Conservation (phyloP, 2,113 vertebrate genomes). For the Anhinga rufa region DNA sequence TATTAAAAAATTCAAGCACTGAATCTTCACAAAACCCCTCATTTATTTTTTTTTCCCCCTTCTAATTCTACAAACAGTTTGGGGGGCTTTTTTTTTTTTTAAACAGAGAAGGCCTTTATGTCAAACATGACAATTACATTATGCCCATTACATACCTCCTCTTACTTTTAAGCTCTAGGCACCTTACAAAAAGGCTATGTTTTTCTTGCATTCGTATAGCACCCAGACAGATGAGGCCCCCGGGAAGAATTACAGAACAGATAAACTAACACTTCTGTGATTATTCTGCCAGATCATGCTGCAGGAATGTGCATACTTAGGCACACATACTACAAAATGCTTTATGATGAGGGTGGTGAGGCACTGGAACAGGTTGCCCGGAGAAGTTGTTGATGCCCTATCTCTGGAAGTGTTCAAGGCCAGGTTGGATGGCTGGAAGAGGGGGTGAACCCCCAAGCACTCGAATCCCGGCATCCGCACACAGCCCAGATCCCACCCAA, state of each 20-base stretch:
- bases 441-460: not conserved
- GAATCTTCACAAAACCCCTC: not conserved
- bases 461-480: rapidly evolving
- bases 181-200: not conserved
- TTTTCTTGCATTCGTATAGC: not conserved
- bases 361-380: not conserved
- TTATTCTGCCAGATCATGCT: not conserved
- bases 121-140: not conserved
- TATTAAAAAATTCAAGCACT: not conserved
- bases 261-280: not conserved
- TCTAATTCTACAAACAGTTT: not conserved
- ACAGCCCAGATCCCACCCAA: not conserved
- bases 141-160: not conserved
- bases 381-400: not conserved
- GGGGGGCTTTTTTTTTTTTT: not conserved
- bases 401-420: not conserved
- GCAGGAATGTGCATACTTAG: not conserved
- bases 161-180: not conserved
- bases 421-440: not conserved
- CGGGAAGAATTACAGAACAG: not conserved
- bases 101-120: not conserved
- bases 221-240: not conserved
- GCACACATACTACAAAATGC: not conserved
- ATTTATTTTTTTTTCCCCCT: not conserved
- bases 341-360: not conserved